phyloP scores from a whole-genome alignment of 2,797 vertebrate genomes.

The Typhlichthys subterraneus region DNA sequence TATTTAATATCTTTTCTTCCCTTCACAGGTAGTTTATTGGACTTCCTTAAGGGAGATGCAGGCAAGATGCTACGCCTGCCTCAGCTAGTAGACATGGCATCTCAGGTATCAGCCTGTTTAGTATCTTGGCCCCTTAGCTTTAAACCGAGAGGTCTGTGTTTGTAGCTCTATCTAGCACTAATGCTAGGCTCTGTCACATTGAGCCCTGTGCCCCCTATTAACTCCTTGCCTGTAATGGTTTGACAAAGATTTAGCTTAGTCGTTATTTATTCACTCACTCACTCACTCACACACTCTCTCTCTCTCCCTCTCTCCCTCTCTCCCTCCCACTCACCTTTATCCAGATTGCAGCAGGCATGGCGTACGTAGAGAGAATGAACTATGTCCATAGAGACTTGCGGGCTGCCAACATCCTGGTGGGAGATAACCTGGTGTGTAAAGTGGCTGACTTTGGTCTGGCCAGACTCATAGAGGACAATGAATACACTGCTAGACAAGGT shows the following conservation, averaged over 20 bases:
- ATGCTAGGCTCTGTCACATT: background rate
- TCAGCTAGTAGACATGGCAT: conserved; percentile 95
- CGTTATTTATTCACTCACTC: background rate
- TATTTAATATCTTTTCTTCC: background rate
- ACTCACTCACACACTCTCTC: background rate
- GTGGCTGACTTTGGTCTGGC: conserved; percentile 95
- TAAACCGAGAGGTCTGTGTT: background rate
- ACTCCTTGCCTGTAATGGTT: background rate
- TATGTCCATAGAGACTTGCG: conserved; percentile 95
- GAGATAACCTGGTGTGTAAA: conserved; percentile 93
- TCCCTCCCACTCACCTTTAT: too few relatives aligned
- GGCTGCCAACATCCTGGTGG: conserved; percentile 95
- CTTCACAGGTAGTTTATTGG: conserved; percentile 88
- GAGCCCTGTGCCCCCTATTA: background rate
- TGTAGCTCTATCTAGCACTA: background rate
- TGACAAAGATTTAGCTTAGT: background rate
- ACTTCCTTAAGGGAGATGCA: conserved; percentile 93
- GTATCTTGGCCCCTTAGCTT: background rate
- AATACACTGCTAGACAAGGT: conserved; percentile 97
- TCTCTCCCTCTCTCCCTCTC: background rate
- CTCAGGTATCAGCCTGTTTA: conserved; percentile 81
- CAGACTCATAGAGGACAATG: conserved; percentile 95
- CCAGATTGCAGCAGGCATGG: conserved; percentile 96
- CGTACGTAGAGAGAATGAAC: conserved; percentile 97
- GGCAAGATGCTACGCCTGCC: conserved; percentile 93